phyloP scores from a whole-genome alignment of 1,140 invertebrate genomes.

The Rhyzopertha dominica region DNA sequence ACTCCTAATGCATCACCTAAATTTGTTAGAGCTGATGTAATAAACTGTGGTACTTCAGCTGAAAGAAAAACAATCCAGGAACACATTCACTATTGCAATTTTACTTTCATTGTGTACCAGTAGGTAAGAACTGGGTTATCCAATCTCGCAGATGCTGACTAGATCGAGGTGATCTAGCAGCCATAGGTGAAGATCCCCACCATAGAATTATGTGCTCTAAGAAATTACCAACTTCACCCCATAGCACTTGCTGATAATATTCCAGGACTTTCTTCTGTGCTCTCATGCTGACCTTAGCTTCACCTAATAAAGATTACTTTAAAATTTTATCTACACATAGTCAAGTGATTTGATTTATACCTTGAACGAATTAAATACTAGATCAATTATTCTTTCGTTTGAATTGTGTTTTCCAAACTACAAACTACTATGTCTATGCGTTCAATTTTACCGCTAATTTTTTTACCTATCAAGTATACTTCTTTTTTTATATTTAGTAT shows the following conservation, averaged over 20 bases:
- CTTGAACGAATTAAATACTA: neutral
- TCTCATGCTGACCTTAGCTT: slow-evolving; percentile 46
- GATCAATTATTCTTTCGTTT: slow-evolving; percentile 14
- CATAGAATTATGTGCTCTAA: slow-evolving; percentile 73
- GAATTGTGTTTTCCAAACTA: too few relatives aligned
- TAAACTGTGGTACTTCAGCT: slow-evolving; percentile 57
- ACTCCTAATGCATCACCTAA: slow-evolving; percentile 69
- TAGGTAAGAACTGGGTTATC: slow-evolving; percentile 57
- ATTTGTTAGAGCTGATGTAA: slow-evolving; percentile 62
- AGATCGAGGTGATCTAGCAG: slow-evolving; percentile 58
- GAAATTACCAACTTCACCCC: slow-evolving; percentile 68
- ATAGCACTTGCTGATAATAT: slow-evolving; percentile 59
- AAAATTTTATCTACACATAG: slow-evolving; percentile 1
- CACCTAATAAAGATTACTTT: slow-evolving; percentile 33
- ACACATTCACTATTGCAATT: neutral
- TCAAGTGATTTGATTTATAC: neutral
- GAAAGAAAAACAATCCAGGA: slow-evolving; percentile 24
- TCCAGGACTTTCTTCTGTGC: slow-evolving; percentile 48
- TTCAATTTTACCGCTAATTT: too few relatives aligned
- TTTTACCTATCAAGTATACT: too few relatives aligned
- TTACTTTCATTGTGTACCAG: slow-evolving; percentile 45
- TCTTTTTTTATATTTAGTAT: too few relatives aligned
- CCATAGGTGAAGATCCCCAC: slow-evolving; percentile 67
- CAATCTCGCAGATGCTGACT: slow-evolving; percentile 64
- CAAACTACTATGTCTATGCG: too few relatives aligned